Evolutionary conservation across 1,140 invertebrate species (phyloP).

Genomic region (Neodiprion pinetum): DNA sequence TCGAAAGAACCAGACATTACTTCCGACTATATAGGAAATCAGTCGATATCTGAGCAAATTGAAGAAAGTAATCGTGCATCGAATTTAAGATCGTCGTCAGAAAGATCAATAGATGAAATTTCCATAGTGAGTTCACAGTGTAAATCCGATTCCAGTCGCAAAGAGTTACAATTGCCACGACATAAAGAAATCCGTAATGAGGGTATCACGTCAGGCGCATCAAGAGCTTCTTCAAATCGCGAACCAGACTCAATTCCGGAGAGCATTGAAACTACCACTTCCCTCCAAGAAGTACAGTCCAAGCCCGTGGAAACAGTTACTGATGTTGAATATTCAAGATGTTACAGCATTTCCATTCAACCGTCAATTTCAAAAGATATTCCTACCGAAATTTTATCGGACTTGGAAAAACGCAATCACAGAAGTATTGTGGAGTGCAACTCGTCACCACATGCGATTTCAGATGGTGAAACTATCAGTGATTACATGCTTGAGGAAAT

Average conservation of each 20-base stretch:
- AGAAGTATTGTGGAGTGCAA: too few species aligned
- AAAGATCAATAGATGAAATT: conserved; percentile 4
- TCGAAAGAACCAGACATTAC: conserved; percentile 25
- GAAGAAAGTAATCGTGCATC: not conserved
- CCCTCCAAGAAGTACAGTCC: not conserved
- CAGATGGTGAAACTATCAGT: too few species aligned
- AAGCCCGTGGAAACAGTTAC: not conserved
- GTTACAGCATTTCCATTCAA: too few species aligned
- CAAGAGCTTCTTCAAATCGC: not conserved
- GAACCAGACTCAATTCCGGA: not conserved
- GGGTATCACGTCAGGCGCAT: not conserved
- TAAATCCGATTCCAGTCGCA: not conserved
- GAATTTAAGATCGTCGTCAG: not conserved
- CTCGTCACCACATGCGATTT: too few species aligned
- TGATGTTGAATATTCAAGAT: not conserved
- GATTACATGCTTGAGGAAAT: too few species aligned
- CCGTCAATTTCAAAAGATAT: too few species aligned
- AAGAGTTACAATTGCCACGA: not conserved
- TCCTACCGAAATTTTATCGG: too few species aligned
- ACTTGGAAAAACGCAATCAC: too few species aligned
- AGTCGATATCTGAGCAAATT: not conserved
- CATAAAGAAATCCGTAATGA: not conserved
- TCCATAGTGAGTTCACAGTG: not conserved
- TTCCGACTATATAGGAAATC: conserved; percentile 13
- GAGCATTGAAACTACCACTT: not conserved